Base-by-base conservation (phyloP, 1,140 invertebrate genomes). In the Solen grandis region DNA sequence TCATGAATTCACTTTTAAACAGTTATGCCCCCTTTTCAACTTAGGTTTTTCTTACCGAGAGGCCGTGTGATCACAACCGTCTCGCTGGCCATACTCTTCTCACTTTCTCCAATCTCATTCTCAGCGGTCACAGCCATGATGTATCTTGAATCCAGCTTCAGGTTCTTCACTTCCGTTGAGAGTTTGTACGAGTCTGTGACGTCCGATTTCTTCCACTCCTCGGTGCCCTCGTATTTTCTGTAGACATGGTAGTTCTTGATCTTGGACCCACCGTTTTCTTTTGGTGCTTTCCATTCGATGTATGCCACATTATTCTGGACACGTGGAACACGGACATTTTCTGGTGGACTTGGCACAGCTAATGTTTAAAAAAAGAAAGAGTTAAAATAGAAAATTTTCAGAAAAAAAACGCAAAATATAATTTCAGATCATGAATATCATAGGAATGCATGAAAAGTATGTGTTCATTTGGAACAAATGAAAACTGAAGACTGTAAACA, bases 41-140 rank as follows among this genome's bases (percentile, higher is more conserved):
- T n/a, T n/a, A n/a, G n/a, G n/a, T n/a, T n/a, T n/a, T 46, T 10
- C 84, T 81, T 73, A 90, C 89, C 78, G 38, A 85, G 83, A 69
- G 87, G 88, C 84, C 87, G 87, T 22, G 86, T 82, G 59, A 90
- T 84, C 31, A 84, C 85, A 10, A 87, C 94, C 77, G 96, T 95
- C 82, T 97, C 96, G 0, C 96, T 97, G 90, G 97, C 98, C 84
- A 95, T 97, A 14, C 99, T 91, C 46, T 96, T 96, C 77, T 88
- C 85, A 68, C 91, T 87, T 13, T 83, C 73, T 25, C 90, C 99
- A 72, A 98, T 97, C 2, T 97, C 97, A 92, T 99, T 99, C 62
- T 88, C 91, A 54, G 98, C 98, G 38, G 93, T 90, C 0, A 99
- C 96, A 73, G 98, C 94, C 94, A 99, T 99, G 92, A 99, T 97